Percentiles rank a stretch among this genome's conserved stretches.
Conservation (phyloP, 2,888 invertebrate genomes). For the Crepidodera aurea region DNA sequence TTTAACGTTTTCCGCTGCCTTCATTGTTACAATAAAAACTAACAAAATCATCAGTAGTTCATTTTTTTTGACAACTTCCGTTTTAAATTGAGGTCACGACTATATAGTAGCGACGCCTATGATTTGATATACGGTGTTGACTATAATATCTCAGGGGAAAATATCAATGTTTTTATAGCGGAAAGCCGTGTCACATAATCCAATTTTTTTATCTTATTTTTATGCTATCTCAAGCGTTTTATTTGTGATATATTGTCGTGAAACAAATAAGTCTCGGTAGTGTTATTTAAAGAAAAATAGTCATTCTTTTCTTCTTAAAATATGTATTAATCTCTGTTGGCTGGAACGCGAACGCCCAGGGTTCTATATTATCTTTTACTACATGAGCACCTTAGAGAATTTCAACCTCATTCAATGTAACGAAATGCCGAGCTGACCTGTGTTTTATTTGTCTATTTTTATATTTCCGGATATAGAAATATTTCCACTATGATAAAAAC, state of each 20-base stretch:
- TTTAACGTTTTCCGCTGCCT: no score
- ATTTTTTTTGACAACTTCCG: no score
- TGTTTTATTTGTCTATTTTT: slow-evolving; percentile 19
- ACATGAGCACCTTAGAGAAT: slow-evolving; percentile 6
- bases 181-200: not conserved
- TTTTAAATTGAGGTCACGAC: no score
- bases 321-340: slow-evolving; percentile 1
- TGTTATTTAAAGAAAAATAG: slow-evolving; percentile 8
- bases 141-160: not conserved
- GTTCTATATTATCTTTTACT: not conserved
- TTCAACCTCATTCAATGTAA: slow-evolving; percentile 12
- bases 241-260: slow-evolving; percentile 1
- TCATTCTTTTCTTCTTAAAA: not conserved
- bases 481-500: no score
- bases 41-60: no score
- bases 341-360: not conserved
- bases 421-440: not conserved
- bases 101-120: no score
- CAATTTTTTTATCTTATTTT: slow-evolving; percentile 1
- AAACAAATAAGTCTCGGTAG: not conserved
- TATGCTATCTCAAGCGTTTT: not conserved
- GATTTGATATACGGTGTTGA: not conserved
- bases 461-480: no score
- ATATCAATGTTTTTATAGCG: not conserved
- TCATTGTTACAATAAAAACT: no score